These are phyloP conservation scores for Venusia cambrica DNA, from an alignment of 2,888 invertebrate genomes.

Conservation along the genomic window DNA sequence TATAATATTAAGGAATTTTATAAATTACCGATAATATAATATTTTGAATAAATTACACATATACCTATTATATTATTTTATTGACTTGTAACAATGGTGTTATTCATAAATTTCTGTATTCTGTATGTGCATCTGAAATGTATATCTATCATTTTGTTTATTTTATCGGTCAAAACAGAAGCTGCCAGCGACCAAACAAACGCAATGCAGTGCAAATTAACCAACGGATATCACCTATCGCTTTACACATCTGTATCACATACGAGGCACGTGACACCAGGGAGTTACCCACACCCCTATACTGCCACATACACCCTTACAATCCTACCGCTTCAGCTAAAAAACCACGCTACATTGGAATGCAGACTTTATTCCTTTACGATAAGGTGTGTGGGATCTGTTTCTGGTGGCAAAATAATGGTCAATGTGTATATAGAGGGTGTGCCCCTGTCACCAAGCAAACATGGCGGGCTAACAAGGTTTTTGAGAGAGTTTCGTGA, in stretches of 20 bases:
- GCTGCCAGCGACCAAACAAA: neutral
- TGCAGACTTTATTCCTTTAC: constrained; percentile 33
- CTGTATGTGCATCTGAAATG: too few species aligned
- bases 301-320: constrained; percentile 61
- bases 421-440: constrained; percentile 76
- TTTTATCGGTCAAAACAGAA: too few species aligned
- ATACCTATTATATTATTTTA: too few species aligned
- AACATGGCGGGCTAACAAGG: constrained; percentile 78
- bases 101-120: too few species aligned
- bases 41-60: too few species aligned
- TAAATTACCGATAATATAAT: too few species aligned
- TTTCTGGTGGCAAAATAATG: constrained; percentile 30
- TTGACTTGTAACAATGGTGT: too few species aligned
- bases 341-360: constrained; percentile 24
- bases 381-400: constrained; percentile 28
- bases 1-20: too few species aligned
- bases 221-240: constrained; percentile 61
- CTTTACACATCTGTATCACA: constrained; percentile 74
- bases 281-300: constrained; percentile 72
- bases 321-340: constrained; percentile 38
- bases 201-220: constrained; percentile 2
- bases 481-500: constrained; percentile 72
- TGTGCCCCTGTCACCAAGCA: constrained; percentile 77
- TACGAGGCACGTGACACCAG: constrained; percentile 66
- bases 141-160: too few species aligned